phyloP scores from a whole-genome alignment of 2,797 vertebrate genomes.

The Pangasius sanitwongsei region DNA sequence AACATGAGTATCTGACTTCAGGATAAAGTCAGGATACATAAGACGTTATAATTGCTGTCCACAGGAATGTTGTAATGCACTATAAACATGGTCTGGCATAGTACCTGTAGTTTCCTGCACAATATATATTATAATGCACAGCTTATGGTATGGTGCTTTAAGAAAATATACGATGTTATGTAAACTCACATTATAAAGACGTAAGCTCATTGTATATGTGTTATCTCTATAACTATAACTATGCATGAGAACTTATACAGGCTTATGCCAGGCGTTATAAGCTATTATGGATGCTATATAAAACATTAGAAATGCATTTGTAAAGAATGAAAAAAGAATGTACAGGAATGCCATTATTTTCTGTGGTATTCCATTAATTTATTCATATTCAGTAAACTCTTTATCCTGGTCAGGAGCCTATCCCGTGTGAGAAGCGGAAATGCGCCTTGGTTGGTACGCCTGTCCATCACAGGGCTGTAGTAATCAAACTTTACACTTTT shows the following conservation, averaged over 20 bases:
- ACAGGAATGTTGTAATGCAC: not conserved
- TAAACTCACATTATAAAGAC: not conserved
- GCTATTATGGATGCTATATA: not conserved
- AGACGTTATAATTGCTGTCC: not conserved
- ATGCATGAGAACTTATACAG: not conserved
- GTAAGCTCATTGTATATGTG: not conserved
- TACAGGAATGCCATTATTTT: not conserved
- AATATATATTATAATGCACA: not conserved
- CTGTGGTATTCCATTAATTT: not conserved
- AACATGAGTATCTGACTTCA: not conserved
- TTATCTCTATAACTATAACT: not conserved
- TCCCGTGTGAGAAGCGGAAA: not conserved
- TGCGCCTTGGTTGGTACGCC: not conserved
- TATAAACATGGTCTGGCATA: not conserved
- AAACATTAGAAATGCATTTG: not conserved
- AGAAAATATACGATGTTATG: not conserved
- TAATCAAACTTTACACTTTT: not conserved
- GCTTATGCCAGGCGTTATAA: not conserved
- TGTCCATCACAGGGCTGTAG: not conserved
- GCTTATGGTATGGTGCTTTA: not conserved
- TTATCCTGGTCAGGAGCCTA: too few species aligned
- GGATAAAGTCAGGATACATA: not conserved
- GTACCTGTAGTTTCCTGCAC: not conserved
- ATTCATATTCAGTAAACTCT: not conserved
- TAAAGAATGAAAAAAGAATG: not conserved